Evolutionary conservation across 2,888 invertebrate species (phyloP), one percentile per base, ranked within the genome.

Genomic region (Calephelis perditalis): DNA sequence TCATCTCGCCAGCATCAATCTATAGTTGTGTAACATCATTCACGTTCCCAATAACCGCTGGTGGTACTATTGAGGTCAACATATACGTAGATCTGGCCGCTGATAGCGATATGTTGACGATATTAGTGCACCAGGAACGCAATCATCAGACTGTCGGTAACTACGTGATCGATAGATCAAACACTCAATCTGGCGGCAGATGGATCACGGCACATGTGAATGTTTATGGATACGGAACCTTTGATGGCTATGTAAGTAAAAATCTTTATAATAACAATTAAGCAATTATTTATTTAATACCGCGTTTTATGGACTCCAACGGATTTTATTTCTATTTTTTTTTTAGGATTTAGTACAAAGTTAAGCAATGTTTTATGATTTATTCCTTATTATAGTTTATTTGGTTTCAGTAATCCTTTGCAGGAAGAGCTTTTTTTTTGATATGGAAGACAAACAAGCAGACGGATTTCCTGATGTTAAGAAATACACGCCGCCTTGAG

Each of bases 151-250:
- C 46, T 0, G 46, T 46, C 3, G 46, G 46, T 7, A 12, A 46
- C 7, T 47, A 47, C 12, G 12, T 47, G 5, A 12, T 47, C 7
- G 5, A 15, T 7, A 12, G 47, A 1, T 47, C 47, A 7, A 12
- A 47, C 7, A n/a, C 47, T 5, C 7, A 5, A 12, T 12, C 47
- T 12, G 12, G 6, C 7, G 47, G 47, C 7, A 47, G 12, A 12
- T 47, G 47, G 47, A n/a, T 47, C 47, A 12, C 47, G 7, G 47
- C 47, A 47, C n/a, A 47, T 7, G 47, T 47, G 5, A 46, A 46
- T 46, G 46, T 46, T n/a, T 46, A 46, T 46, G 46, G 46, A 12
- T 46, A n/a, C 12, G 46, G 47, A 47, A 47, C 47, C 5, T 47
- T 47, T 7, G 12, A 47, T 5, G 47, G 12, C 12, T 47, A 47